phyloP scores from a whole-genome alignment of 23 tunicate species.

The Ciona savignyi region DNA sequence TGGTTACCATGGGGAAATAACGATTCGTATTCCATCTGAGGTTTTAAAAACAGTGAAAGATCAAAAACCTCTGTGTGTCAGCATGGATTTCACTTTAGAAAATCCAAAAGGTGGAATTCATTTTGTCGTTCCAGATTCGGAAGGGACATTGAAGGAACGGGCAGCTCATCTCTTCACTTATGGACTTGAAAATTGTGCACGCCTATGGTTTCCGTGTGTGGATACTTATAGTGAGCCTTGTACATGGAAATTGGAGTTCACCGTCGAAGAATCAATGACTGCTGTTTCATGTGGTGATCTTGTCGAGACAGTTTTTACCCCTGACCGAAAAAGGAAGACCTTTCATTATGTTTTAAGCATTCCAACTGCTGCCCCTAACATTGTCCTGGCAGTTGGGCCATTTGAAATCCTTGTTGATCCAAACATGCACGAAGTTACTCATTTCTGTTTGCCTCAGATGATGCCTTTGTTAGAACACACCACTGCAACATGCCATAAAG shows the following conservation, averaged over 20 bases:
- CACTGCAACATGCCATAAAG: constrained; percentile 67
- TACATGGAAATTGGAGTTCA: constrained; percentile 96
- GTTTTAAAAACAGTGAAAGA: constrained; percentile 46
- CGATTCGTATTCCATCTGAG: constrained; percentile 68
- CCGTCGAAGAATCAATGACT: constrained; percentile 82
- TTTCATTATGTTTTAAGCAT: constrained; percentile 85
- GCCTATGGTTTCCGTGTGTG: constrained; percentile 98
- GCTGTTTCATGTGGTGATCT: constrained; percentile 96
- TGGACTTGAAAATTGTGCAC: constrained; percentile 71
- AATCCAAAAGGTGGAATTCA: constrained; percentile 96
- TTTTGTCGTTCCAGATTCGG: constrained; percentile 71
- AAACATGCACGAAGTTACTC: constrained; percentile 95
- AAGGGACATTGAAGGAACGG: constrained; percentile 40
- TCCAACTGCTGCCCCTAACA: constrained; percentile 98
- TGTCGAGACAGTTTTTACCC: constrained; percentile 83
- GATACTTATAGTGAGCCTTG: constrained; percentile 94
- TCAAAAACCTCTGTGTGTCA: constrained; percentile 63
- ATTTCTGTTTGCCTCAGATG: constrained; percentile 89
- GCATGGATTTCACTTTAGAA: constrained; percentile 87
- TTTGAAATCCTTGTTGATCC: constrained; percentile 93
- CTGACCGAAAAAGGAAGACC: constrained; percentile 72
- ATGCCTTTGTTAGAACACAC: constrained; percentile 69
- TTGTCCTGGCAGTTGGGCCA: constrained; percentile 84
- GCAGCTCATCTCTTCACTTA: constrained; percentile 71
- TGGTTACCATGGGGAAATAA: constrained; percentile 89